Evolutionary conservation across 2,797 vertebrate species (phyloP), one percentile per base, ranked within the genome.

Genomic region (Fistularia tabacaria): DNA sequence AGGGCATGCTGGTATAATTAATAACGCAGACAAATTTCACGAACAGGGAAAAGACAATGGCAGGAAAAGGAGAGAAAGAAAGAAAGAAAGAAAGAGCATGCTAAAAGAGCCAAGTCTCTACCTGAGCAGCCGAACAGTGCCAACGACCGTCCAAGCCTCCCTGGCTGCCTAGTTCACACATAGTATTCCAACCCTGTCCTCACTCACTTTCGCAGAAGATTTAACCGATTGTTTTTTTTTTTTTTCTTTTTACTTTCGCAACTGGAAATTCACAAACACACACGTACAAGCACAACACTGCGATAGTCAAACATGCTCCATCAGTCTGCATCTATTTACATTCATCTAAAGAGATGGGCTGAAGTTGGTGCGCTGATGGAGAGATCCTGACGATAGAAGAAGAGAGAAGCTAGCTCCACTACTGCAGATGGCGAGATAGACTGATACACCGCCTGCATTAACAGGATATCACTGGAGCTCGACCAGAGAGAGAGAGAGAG

Each of bases 61-160:
- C 12, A 13, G 8, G 42, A 6, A 40, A 6, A 50, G 5, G 3
- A 49, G 45, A 66, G 9, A 64, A 57, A 59, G n/a, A 12, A 57
- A 11, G 46, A 10, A 38, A 25, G 14, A 64, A 57, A 11, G 46
- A 10, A 38, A 25, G 14, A 64, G 79, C 85, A 86, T 83, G 82
- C 79, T 60, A 55, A 83, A 86, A 80, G 65, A 82, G 54, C 14
- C 56, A 82, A 77, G 69, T 71, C 45, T 84, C 77, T 89, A 89
- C 88, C 88, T 89, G 88, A 83, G 88, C 85, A 66, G 87, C 87
- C 54, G 88, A 88, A 77, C 88, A 89, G 64, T 89, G 88, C 88
- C 88, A 89, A 46, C 87, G 88, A 43, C 85, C 87, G 40, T 89
- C 85, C 80, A 87, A 79, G 73, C 85, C 85, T 76, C 81, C 80